Base-by-base conservation (phyloP, 2,113 vertebrate genomes). In the Hypocryptadius cinnamomeus region DNA sequence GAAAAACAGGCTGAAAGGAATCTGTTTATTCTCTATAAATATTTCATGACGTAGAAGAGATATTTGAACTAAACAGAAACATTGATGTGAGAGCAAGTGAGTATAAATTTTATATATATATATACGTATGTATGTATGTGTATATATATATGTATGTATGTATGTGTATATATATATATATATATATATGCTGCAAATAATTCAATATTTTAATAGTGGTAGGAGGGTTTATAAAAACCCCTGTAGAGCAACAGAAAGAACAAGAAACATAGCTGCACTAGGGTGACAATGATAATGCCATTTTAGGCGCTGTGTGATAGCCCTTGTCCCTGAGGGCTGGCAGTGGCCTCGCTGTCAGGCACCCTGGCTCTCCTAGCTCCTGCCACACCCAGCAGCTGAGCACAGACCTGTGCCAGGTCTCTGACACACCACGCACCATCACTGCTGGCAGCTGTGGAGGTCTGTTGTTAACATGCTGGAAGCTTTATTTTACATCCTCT, bases 351-450 rank as follows among this genome's bases (percentile, higher is more conserved):
- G 3, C 18, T 20, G 25, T 10, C n/a, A n/a, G n/a, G 5, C 18
- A 5, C 2, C 1, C 21, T 27, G 79, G 45, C 83, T 81, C 23
- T 63, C 31, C 48, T 48, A 63, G 65, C 64, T 89, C 45, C n/a
- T 59, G 8, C 23, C 19, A 3, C 6, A 7, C 18, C 3, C 28
- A 7, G 69, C 3, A 33, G 31, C 47, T 48, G 37, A n/a, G 15
- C 60, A 16, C 70, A 42, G 9, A 5, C 25, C 25, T 22, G 37
- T 1, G 1, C 35, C 25, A 31, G 7, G 30, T 48, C 64, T 51
- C 45, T 44, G 53, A 35, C 30, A 4, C 5, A 16, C 45, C 5
- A 3, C 35, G 8, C n/a, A 5, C 37, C 48, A 2, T 56, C 1
- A 0, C 42, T 40, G 4, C n/a, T 30, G 45, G 31, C 31, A 50